Evolutionary conservation across 2,797 vertebrate genomes (phyloP).

Genomic region (Urophycis tenuis): DNA sequence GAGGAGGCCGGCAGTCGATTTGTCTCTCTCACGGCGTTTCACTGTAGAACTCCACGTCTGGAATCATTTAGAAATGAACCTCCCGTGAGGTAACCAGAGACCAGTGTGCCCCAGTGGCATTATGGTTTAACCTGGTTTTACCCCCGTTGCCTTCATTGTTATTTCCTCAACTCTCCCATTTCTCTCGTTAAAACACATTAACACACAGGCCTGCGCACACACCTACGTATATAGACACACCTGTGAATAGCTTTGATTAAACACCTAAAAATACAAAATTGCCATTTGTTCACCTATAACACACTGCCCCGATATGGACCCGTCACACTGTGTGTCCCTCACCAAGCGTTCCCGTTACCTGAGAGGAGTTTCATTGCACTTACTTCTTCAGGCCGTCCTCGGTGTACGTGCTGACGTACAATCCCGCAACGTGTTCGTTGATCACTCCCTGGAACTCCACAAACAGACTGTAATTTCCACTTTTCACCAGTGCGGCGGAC

Average conservation of each 20-base stretch:
- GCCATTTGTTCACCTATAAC: too few relatives aligned
- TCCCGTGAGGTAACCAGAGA: background rate
- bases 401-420: slow-evolving; percentile 60
- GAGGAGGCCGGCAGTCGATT: background rate
- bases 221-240: background rate
- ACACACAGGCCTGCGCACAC: background rate
- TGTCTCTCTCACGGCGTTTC: background rate
- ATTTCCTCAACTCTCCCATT: background rate
- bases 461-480: slow-evolving; percentile 57
- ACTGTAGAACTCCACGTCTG: background rate
- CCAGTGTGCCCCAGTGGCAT: background rate
- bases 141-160: background rate
- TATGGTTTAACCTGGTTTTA: background rate
- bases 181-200: background rate
- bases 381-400: slow-evolving; percentile 21
- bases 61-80: background rate
- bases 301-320: background rate
- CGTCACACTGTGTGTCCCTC: background rate
- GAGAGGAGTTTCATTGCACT: slow-evolving; percentile 24
- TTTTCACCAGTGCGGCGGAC: background rate
- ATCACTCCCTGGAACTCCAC: slow-evolving; percentile 58
- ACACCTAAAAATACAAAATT: background rate
- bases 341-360: slow-evolving; percentile 21
- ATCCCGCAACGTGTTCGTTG: slow-evolving; percentile 20
- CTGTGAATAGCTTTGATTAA: background rate